Evolutionary conservation across 2,888 invertebrate genomes (phyloP), one percentile per base, ranked within the genome.

Genomic region (Gibbula magus): DNA sequence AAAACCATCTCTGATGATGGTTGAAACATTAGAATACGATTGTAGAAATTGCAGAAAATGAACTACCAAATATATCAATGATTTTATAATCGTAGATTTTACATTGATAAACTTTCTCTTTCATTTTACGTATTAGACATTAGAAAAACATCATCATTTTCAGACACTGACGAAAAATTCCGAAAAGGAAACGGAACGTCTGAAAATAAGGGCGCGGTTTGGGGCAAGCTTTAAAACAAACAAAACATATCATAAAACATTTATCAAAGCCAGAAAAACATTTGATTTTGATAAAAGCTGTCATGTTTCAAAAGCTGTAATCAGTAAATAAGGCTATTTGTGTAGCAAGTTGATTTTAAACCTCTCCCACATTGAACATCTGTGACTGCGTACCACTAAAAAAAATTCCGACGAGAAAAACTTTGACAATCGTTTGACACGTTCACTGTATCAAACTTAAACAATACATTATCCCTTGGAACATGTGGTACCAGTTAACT

Each of bases 201-300:
- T 13, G 45, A 45, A 45, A 45, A 5, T 13, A 8, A 16, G 25
- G 61, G 18, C 16, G 29, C 13, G 61, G 61, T 61, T 61, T 13
- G 25, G 56, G 20, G 13, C 56, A 20, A 56, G 20, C 56, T 25
- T 56, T 3, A 56, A 56, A 61, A 25, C 29, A 61, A 61, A 61
- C 61, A 61, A 61, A 61, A 61, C 29, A 61, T 29, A 61, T 61
- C 61, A 61, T 61, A 61, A 61, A 61, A 25, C 25, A 61, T 61
- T 29, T 61, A 61, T 61, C 61, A 61, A 61, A 61, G 61, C 61
- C 61, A 25, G 16, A 61, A 13, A 25, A 61, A 61, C 61, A 61
- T 61, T 61, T 61, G 61, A 61, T 61, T 61, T 61, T 25, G 25
- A 29, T 61, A 61, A 61, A 29, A 16, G 13, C 61, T 61, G 61